Evolutionary conservation across 1,140 invertebrate genomes (phyloP), one percentile per base, ranked within the genome.

Genomic region (Anastrepha obliqua): DNA sequence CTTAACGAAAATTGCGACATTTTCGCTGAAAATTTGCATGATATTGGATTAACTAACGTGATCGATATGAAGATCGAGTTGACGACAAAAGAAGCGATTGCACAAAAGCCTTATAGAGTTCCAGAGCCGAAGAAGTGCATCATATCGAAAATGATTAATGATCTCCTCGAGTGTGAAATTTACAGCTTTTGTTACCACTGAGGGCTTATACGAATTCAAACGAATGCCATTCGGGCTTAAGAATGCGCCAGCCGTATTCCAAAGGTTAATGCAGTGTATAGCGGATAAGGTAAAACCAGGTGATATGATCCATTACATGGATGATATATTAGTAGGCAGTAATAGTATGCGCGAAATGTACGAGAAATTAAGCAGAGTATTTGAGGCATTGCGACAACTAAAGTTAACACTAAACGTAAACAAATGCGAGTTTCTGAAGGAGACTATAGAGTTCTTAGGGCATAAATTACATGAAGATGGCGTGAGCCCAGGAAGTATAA

Each of bases 181-280:
- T 29, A 29, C 29, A 29, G 29, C 29, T 29, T 29, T 29, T 29
- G 29, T 29, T 29, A 29, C 29, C 86, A 91, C 91, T 0, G 93
- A 93, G 85, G 90, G 86, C 4, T 91, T 92, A 60, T 95, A 94
- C 87, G 94, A 94, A 4, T 91, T 91, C 86, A 96, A 95, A 94
- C 94, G 90, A 93, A 91, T 92, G 85, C 93, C 91, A 0, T 93
- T 93, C 85, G 91, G 51, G 6, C 51, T 55, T 11, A 55, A 92
- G 11, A 93, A 91, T 88, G 90, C 89, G 0, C 89, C 89, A 0
- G 58, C 89, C 0, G 90, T 91, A 44, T 92, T 91, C 87, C 90
- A 93, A 85, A 89, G 90, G 64, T 88, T 89, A 8, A 89, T 93
- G 51, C 51, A 55, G 51, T 6, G 51, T 55, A 55, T 55, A 55